These are phyloP conservation scores for Hylomyscus alleni DNA, from an alignment of 2,797 vertebrate genomes.

Conservation along the genomic window DNA sequence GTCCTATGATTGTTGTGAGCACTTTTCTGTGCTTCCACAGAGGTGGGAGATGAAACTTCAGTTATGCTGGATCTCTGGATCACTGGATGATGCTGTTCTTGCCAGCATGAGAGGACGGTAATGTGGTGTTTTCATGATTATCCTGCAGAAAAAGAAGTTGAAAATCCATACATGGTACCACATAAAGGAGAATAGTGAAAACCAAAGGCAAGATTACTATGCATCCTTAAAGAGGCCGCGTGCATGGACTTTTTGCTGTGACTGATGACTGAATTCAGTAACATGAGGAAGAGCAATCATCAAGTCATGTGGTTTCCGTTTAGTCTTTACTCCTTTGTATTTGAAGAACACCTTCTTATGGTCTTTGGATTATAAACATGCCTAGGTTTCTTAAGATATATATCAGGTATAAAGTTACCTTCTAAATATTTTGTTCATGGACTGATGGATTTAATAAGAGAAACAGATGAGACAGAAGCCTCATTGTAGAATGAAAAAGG, in stretches of 20 bases:
- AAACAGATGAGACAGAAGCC: neutral
- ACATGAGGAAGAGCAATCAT: neutral
- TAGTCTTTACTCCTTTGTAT: neutral
- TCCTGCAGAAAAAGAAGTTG: neutral
- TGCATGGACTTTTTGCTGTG: neutral
- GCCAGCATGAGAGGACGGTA: neutral
- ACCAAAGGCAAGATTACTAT: neutral
- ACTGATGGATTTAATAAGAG: neutral
- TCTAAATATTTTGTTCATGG: neutral
- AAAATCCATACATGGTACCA: neutral
- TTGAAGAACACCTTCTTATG: neutral
- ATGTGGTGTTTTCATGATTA: constrained; percentile 16
- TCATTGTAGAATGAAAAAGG: neutral
- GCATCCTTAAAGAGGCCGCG: neutral
- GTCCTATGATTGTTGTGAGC: constrained; percentile 71
- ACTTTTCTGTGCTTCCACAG: neutral
- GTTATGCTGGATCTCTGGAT: neutral
- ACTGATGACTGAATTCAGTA: neutral
- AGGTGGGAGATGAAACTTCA: constrained; percentile 43
- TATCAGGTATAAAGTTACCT: neutral
- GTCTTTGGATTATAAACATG: neutral
- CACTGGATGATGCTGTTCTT: neutral
- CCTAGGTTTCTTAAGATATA: neutral
- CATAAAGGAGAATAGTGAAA: neutral
- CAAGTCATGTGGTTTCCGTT: neutral